Evolutionary conservation across 2,888 invertebrate species (phyloP).

Genomic region (Pammene fasciana): DNA sequence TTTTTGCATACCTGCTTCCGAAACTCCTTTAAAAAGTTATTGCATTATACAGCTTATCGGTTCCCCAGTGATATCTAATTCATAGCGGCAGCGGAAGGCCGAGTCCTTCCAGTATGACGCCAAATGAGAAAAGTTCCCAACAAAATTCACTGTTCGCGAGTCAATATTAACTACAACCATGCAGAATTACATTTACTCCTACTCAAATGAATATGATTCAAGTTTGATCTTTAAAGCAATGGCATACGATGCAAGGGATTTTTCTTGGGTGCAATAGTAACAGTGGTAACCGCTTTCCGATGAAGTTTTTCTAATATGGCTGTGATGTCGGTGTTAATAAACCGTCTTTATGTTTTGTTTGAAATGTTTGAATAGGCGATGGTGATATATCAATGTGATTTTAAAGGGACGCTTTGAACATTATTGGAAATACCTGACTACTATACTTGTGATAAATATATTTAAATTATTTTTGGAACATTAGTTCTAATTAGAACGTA

Average conservation of each 20-base stretch:
- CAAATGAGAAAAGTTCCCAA: conserved; percentile 81
- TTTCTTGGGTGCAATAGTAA: conserved; percentile 26
- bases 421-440: neutral
- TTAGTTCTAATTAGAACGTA: too few species aligned
- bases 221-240: conserved; percentile 42
- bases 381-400: conserved; percentile 19
- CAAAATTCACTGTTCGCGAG: conserved; percentile 76
- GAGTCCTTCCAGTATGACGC: conserved; percentile 62
- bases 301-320: conserved; percentile 78
- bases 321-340: conserved; percentile 44
- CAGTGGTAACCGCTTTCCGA: conserved; percentile 60
- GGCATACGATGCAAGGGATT: conserved; percentile 24
- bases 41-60: conserved; percentile 34
- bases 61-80: conserved; percentile 49
- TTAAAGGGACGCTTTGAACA: neutral
- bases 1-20: conserved; percentile 1
- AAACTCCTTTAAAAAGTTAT: conserved; percentile 27
- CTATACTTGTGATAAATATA: too few species aligned
- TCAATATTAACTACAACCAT: conserved; percentile 78
- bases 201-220: conserved; percentile 27
- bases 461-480: too few species aligned
- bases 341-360: conserved; percentile 36
- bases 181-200: conserved; percentile 52
- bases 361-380: conserved; percentile 35
- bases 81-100: conserved; percentile 49